A percentile compares a stretch with the other conserved stretches of the same genome.
Conservation (phyloP, 2,113 vertebrate genomes). For the Lonchura striata region DNA sequence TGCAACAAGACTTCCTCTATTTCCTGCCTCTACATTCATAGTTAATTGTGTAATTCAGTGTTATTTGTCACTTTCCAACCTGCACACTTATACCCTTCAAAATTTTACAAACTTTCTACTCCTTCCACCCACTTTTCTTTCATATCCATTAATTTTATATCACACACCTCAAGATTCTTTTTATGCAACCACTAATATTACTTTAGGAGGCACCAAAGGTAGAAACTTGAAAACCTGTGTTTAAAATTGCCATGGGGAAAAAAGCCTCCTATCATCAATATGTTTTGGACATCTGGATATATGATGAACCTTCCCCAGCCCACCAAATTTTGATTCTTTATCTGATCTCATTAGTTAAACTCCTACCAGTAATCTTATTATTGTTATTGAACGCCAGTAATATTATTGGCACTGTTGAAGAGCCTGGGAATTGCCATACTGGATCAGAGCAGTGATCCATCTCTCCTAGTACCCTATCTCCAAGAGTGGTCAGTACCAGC, state of each 20-base stretch:
- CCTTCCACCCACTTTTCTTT: background rate
- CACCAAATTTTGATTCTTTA: conserved; percentile 46
- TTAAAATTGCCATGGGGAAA: background rate
- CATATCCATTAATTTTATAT: background rate
- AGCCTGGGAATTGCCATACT: conserved; percentile 58
- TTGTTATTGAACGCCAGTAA: conserved; percentile 42
- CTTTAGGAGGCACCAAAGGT: background rate
- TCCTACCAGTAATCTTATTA: conserved; percentile 51
- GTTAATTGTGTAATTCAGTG: background rate
- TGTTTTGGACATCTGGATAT: conserved; percentile 13
- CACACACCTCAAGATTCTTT: background rate
- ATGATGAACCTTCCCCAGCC: background rate
- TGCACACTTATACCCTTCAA: background rate
- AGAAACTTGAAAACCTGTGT: background rate
- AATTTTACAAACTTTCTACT: background rate
- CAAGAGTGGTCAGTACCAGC: conserved; percentile 57
- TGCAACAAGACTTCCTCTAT: background rate
- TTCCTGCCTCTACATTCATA: background rate
- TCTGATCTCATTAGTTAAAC: conserved; percentile 56
- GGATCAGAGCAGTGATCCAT: conserved; percentile 56
- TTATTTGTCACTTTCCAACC: background rate
- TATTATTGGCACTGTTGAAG: conserved; percentile 39
- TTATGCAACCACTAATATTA: background rate
- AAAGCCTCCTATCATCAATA: background rate
- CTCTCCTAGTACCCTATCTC: conserved; percentile 21